Evolutionary conservation across 2,113 vertebrate species (phyloP).

Genomic region (Glaucidium brasilianum): DNA sequence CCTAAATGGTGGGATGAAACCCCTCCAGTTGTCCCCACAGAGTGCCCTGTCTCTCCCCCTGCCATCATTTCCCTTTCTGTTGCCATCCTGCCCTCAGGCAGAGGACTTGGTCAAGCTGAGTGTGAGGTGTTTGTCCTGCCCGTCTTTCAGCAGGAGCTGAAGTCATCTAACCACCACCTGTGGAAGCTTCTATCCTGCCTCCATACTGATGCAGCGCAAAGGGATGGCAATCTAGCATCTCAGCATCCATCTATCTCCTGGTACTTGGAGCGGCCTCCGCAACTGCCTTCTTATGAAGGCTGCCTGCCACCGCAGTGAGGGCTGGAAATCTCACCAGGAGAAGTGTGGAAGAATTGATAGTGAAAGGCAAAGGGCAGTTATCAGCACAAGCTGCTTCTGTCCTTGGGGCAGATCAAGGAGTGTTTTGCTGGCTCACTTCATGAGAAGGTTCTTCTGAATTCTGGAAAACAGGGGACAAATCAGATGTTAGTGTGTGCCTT

Average conservation of each 20-base stretch:
- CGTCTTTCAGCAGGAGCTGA: not conserved
- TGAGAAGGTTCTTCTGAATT: not conserved
- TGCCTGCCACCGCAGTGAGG: not conserved
- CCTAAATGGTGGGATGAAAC: not conserved
- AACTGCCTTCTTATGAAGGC: not conserved
- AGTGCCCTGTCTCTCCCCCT: not conserved
- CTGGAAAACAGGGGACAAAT: not conserved
- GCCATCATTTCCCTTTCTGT: not conserved
- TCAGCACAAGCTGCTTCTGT: not conserved
- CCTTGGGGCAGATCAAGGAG: not conserved
- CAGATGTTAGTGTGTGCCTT: not conserved
- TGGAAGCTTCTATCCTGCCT: not conserved
- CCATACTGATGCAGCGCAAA: not conserved
- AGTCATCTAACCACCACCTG: not conserved
- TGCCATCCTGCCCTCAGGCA: not conserved
- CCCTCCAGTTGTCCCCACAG: not conserved
- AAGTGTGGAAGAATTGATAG: not conserved
- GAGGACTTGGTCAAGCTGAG: not conserved
- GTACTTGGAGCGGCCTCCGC: not conserved
- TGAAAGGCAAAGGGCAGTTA: not conserved
- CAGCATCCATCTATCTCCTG: not conserved
- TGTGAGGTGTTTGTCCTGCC: not conserved
- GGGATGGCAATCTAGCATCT: not conserved
- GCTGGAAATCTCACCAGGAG: not conserved
- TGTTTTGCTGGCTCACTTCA: not conserved